These are phyloP conservation scores for Myopa testacea DNA, from an alignment of 2,888 invertebrate genomes.

Conservation along the genomic window DNA sequence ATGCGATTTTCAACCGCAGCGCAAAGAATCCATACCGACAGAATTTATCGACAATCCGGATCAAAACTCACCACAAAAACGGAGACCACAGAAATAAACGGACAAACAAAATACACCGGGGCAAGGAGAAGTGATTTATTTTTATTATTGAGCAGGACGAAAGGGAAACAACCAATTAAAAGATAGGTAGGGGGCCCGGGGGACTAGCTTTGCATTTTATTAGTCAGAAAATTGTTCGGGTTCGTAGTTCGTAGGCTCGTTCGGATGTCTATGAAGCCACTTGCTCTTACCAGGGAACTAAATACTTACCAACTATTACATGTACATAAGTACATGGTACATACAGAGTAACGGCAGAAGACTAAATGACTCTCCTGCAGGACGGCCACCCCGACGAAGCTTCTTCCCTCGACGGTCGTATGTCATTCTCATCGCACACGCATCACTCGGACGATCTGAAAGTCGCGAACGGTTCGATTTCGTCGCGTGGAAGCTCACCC, in stretches of 20 bases:
- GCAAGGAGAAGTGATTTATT: not conserved
- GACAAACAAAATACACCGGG: not conserved
- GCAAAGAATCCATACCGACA: not conserved
- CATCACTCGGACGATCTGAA: conserved; percentile 64
- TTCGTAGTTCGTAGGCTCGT: no score
- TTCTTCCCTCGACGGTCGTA: conserved; percentile 62
- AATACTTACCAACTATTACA: no score
- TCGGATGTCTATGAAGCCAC: no score
- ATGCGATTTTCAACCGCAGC: conserved; percentile 1
- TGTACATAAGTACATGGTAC: no score
- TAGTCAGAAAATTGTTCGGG: no score
- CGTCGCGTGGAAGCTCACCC: conserved; percentile 67
- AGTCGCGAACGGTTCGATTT: conserved; percentile 62
- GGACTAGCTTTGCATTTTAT: no score
- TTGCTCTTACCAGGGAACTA: no score
- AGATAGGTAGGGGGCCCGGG: not conserved
- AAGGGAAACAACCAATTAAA: not conserved
- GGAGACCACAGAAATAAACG: not conserved
- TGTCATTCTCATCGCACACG: conserved; percentile 60
- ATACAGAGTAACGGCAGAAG: no score
- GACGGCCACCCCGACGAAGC: conserved; percentile 62
- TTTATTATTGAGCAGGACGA: not conserved
- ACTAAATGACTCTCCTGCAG: conserved; percentile 45
- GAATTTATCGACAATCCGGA: conserved; percentile 26
- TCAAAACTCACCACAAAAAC: conserved; percentile 15